Base-by-base conservation (phyloP, 2,888 invertebrate genomes). In the Eupithecia dodoneata region DNA sequence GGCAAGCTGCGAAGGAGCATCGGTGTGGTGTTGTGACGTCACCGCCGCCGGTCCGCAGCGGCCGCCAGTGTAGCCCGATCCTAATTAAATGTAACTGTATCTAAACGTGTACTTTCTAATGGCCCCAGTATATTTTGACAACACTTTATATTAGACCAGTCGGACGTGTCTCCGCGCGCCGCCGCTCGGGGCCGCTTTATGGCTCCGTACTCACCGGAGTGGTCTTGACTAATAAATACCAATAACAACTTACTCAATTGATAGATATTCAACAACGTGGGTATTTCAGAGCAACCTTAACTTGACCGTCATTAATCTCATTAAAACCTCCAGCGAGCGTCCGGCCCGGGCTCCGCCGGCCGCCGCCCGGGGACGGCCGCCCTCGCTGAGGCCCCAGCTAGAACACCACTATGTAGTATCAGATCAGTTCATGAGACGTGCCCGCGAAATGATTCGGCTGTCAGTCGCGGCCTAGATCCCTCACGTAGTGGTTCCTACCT, bases 21-120 rank as follows among this genome's bases (percentile, higher is more conserved):
- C 45, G 45, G 45, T 45, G 45, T 45, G 45, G 10, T 12, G 52
- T 15, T 15, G 71, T 71, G n/a, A 6, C 41, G 71, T 42, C 15
- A 41, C 41, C 30, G 12, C 18, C n/a, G 47, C 12, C 18, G 12
- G 63, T 13, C 72, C 18, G 72, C 2, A 3, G 67, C 45, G 44
- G 59, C 66, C 66, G 75, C 73, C 49, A 12, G 42, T 47, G 73
- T 65, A 10, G 49, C 63, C 76, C 74, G 74, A 75, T 78, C 70
- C 72, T 77, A 75, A 76, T 79, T 75, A 79, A 75, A 76, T 73
- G 76, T 80, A 78, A 77, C 79, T 76, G 77, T 80, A 67, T 75
- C 74, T 72, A 72, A 47, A 77, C 47, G 59, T 74, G 74, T 77
- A 74, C 59, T 67, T 74, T 77, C 74, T 81, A 74, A 79, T 71